phyloP scores from a whole-genome alignment of 2,113 vertebrate species.

The Perca fluviatilis region DNA sequence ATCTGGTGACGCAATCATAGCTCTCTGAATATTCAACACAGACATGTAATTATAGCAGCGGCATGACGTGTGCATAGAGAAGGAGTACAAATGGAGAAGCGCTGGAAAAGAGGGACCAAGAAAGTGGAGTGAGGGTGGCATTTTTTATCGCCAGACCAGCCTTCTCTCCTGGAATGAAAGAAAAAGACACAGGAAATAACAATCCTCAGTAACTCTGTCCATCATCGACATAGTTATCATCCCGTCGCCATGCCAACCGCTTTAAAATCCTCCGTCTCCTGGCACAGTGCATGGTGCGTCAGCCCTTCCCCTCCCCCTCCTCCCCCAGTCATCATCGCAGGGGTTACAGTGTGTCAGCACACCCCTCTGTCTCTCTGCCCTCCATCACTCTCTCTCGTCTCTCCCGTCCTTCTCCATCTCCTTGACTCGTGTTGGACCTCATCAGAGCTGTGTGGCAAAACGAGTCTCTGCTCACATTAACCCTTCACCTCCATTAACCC shows the following conservation, averaged over 20 bases:
- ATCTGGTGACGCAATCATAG: slow-evolving; percentile 52
- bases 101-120: slow-evolving; percentile 22
- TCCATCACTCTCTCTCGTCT: slow-evolving; percentile 43
- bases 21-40: slow-evolving; percentile 68
- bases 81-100: slow-evolving; percentile 39
- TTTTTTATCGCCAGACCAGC: slow-evolving; percentile 8
- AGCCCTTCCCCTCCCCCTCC: not conserved
- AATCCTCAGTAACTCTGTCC: slow-evolving; percentile 66
- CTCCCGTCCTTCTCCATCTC: slow-evolving; percentile 53
- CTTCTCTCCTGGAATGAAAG: slow-evolving; percentile 45
- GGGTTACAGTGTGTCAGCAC: slow-evolving; percentile 71
- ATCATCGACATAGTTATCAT: slow-evolving; percentile 65
- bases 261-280: slow-evolving; percentile 39
- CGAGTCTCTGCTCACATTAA: slow-evolving; percentile 81
- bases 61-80: slow-evolving; percentile 65
- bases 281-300: not conserved
- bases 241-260: slow-evolving; percentile 62
- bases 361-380: slow-evolving; percentile 29
- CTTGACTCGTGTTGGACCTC: slow-evolving; percentile 72
- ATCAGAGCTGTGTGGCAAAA: slow-evolving; percentile 79
- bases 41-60: slow-evolving; percentile 70
- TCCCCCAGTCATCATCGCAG: slow-evolving; percentile 51
- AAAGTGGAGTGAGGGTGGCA: slow-evolving; percentile 19
- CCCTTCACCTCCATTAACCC: slow-evolving; percentile 78
- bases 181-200: slow-evolving; percentile 54